Evolutionary conservation across 2,888 invertebrate species (phyloP).

Genomic region (Lycia hirtaria): DNA sequence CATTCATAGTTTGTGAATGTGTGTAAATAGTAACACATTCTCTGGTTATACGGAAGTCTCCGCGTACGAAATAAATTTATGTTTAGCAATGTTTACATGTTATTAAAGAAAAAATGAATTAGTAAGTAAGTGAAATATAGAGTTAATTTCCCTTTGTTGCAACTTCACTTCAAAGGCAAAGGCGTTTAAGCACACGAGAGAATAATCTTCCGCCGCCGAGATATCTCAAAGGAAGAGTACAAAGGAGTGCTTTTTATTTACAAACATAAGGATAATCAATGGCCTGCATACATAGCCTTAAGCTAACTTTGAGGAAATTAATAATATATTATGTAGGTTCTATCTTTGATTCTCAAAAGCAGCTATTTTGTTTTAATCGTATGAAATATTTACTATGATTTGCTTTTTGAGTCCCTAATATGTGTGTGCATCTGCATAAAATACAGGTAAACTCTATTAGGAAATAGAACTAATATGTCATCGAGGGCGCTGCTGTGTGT

Average conservation of each 20-base stretch:
- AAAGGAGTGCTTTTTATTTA: slow-evolving; percentile 32
- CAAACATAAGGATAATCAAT: slow-evolving; percentile 38
- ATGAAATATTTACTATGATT: too few relatives aligned
- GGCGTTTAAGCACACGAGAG: slow-evolving; percentile 32
- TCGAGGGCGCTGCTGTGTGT: too few relatives aligned
- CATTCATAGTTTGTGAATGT: too few relatives aligned
- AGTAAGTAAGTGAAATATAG: slow-evolving; percentile 10
- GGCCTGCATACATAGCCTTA: not conserved
- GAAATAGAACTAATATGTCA: too few relatives aligned
- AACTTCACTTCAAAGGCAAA: slow-evolving; percentile 35
- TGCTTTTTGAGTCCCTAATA: too few relatives aligned
- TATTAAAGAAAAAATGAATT: not conserved
- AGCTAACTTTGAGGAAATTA: not conserved
- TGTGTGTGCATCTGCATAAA: too few relatives aligned
- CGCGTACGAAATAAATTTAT: too few relatives aligned
- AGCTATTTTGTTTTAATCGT: too few relatives aligned
- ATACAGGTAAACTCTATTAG: too few relatives aligned
- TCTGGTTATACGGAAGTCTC: too few relatives aligned
- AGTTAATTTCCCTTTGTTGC: slow-evolving; percentile 36
- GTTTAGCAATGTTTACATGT: not conserved
- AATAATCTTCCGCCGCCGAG: slow-evolving; percentile 33
- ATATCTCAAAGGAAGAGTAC: slow-evolving; percentile 35
- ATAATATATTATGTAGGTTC: not conserved
- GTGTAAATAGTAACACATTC: too few relatives aligned
- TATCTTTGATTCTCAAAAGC: too few relatives aligned